Evolutionary conservation across 2,113 vertebrate genomes (phyloP).

Genomic region (Gorsachius goisagi): DNA sequence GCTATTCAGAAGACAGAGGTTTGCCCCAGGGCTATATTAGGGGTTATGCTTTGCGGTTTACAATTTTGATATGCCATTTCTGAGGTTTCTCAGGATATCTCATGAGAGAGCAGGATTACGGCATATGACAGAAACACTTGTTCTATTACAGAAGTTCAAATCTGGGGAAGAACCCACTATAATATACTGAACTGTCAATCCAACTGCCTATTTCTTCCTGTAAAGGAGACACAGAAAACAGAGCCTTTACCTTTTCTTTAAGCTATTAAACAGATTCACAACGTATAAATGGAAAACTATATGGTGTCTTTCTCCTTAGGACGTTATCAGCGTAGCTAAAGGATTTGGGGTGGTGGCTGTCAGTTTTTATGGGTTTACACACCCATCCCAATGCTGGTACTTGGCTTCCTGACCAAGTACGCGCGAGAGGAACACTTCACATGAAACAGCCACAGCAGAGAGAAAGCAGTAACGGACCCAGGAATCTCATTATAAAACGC

Average conservation of each 20-base stretch:
- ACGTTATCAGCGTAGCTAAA: not conserved
- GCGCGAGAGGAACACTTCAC: not conserved
- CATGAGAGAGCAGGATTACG: not conserved
- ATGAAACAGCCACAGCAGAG: not conserved
- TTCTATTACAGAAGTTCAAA: not conserved
- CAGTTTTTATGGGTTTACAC: not conserved
- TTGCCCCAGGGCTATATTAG: slow-evolving; percentile 38
- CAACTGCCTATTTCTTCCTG: not conserved
- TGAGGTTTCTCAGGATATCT: slow-evolving; percentile 40
- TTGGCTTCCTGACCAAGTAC: not conserved
- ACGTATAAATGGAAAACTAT: not conserved
- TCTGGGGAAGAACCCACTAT: not conserved
- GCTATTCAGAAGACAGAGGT: slow-evolving; percentile 45
- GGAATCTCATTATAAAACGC: not conserved
- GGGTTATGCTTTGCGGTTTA: slow-evolving; percentile 53
- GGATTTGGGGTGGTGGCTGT: not conserved
- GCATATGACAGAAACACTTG: slow-evolving; percentile 10
- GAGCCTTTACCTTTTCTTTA: not conserved
- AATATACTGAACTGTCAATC: not conserved
- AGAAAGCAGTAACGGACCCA: not conserved
- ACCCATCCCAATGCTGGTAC: not conserved
- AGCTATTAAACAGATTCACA: not conserved
- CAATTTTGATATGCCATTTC: slow-evolving; percentile 51
- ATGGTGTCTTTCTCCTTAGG: not conserved
- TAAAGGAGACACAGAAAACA: not conserved